A percentile compares a stretch with the other conserved stretches of the same genome.
phyloP scores from a whole-genome alignment of 30 jellyfish, hydroid and myxozoan species.

The Rhopilema esculentum region DNA sequence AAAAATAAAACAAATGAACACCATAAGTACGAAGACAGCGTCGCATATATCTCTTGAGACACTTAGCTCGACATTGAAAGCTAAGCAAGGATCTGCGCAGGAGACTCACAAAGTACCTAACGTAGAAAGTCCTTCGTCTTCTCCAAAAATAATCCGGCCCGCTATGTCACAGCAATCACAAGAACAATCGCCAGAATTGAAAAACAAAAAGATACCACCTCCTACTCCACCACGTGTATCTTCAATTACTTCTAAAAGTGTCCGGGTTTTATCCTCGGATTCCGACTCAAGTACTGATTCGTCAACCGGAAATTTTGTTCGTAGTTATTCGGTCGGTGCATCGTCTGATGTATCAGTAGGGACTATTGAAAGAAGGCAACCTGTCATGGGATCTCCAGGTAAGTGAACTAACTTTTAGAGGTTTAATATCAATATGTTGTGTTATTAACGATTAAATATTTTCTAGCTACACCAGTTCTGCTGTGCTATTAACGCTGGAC shows the following conservation, averaged over 20 bases:
- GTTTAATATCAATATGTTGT: neutral
- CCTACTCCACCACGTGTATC: constrained; percentile 99
- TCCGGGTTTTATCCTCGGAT: constrained; percentile 69
- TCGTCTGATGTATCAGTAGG: constrained; percentile 44
- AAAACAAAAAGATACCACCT: constrained; percentile 78
- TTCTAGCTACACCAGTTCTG: too few relatives aligned
- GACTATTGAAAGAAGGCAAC: constrained; percentile 56
- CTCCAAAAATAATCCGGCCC: constrained; percentile 17
- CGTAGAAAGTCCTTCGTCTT: constrained; percentile 25
- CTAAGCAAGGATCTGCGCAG: constrained; percentile 5
- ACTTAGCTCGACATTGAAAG: neutral
- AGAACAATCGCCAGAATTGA: neutral
- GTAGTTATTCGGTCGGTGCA: constrained; percentile 70
- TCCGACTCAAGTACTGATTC: constrained; percentile 13
- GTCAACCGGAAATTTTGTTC: constrained; percentile 9
- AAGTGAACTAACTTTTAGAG: neutral
- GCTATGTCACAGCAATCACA: neutral
- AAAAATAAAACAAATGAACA: constrained; percentile 14
- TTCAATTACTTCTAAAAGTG: constrained; percentile 73
- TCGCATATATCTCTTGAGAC: constrained; percentile 20
- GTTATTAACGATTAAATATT: neutral
- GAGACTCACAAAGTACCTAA: neutral
- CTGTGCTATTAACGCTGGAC: too few relatives aligned
- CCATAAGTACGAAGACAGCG: constrained; percentile 16
- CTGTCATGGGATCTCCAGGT: constrained; percentile 46